Evolutionary conservation across 2,113 vertebrate genomes (phyloP).

Genomic region (Oncorhynchus clarkii): DNA sequence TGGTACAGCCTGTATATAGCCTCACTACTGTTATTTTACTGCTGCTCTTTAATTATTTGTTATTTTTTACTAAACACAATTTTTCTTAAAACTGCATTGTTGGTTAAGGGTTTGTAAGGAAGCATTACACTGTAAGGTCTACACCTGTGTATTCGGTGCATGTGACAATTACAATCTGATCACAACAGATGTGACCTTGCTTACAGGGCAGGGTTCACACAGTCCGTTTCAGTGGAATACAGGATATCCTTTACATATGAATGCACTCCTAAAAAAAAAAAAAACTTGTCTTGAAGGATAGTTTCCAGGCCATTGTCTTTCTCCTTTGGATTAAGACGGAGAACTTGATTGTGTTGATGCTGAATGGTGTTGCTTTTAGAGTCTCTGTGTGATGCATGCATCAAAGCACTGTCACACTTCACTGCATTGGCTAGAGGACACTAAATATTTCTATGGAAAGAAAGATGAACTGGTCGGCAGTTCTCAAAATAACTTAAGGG

Average conservation of each 20-base stretch:
- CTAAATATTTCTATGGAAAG: neutral
- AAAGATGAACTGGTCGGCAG: neutral
- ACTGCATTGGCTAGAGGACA: slow-evolving; percentile 1
- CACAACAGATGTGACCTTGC: slow-evolving; percentile 15
- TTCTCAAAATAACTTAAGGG: too few species aligned
- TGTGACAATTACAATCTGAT: neutral
- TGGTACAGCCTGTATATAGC: too few species aligned
- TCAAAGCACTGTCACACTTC: neutral
- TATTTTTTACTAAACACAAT: too few species aligned
- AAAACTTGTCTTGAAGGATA: neutral
- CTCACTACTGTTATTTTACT: too few species aligned
- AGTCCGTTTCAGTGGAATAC: neutral
- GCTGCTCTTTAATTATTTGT: too few species aligned
- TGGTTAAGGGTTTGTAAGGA: too few species aligned
- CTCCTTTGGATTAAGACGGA: neutral
- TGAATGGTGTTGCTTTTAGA: neutral
- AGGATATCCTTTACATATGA: slow-evolving; percentile 4
- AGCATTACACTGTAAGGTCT: too few species aligned
- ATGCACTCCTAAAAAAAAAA: neutral
- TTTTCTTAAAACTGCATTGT: too few species aligned
- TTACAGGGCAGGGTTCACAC: neutral
- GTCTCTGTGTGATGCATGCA: neutral
- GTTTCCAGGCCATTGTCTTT: neutral
- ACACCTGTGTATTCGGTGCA: too few species aligned
- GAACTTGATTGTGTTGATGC: neutral